phyloP scores from a whole-genome alignment of 2,797 vertebrate genomes.

The Lepilemur ruficaudatus region DNA sequence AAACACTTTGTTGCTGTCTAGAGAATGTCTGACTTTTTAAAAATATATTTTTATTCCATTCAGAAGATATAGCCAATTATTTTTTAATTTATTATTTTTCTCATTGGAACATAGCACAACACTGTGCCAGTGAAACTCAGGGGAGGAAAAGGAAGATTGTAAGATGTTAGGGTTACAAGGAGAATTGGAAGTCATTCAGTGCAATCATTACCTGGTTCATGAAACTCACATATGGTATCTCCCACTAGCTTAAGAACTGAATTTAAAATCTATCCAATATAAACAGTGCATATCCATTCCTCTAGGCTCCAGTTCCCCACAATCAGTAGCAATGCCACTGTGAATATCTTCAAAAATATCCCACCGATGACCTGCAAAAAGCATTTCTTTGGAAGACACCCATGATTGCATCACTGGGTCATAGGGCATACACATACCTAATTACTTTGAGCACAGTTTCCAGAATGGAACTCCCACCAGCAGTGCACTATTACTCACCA shows the following conservation, averaged over 20 bases:
- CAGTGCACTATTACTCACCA: background rate
- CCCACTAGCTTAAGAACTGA: background rate
- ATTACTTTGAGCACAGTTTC: background rate
- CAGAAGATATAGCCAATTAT: background rate
- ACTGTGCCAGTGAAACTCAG: background rate
- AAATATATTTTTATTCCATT: background rate
- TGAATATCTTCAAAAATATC: background rate
- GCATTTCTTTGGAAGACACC: background rate
- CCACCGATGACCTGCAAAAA: background rate
- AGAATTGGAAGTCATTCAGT: background rate
- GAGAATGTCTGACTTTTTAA: background rate
- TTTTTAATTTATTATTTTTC: background rate
- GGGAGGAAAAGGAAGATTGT: background rate
- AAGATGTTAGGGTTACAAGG: background rate
- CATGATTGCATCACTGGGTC: background rate
- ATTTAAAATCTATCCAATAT: background rate
- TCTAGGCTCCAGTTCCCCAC: background rate
- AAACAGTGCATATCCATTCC: background rate
- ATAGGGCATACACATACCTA: background rate
- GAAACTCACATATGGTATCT: background rate
- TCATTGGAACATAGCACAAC: background rate
- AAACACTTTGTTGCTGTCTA: background rate
- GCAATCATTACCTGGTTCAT: background rate
- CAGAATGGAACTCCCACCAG: background rate
- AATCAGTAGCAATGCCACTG: background rate